Base-by-base conservation (phyloP, 2,113 vertebrate species). In the Recurvirostra avosetta region DNA sequence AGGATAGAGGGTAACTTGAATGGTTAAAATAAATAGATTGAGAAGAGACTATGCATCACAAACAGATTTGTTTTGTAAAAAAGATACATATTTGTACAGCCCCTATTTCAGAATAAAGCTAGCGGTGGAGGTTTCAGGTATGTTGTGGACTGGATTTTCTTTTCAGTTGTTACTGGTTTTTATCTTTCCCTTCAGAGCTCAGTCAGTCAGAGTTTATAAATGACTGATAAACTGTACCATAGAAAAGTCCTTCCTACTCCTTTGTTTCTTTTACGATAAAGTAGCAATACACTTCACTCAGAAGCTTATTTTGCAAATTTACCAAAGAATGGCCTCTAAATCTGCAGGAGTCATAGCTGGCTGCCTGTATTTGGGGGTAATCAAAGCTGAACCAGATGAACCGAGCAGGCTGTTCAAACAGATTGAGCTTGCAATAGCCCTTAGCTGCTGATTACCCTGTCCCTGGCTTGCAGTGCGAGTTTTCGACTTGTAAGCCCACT, bases 231-330 rank as follows among this genome's bases (percentile, higher is more conserved):
- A 74, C 65, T 36, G 4, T 72, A 56, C 13, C 25, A 21, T 14
- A 29, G 68, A 86, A 38, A 65, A 91, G 40, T 67, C 52, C 25
- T 65, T 58, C 63, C 34, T 84, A n/a, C 14, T 66, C 43, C 22
- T 86, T 89, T 92, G 80, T 73, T 91, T 88, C 74, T 96, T 88
- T 81, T 89, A 50, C 0, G 5, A 79, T 94, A 79, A 86, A 82
- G 72, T 61, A 90, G 76, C 83, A 93, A 22, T 79, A 19, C 56
- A 40, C 47, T 91, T 95, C 63, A 58, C 50, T 84, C 66, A 62
- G 79, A 87, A 88, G 74, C 45, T 95, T 91, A 47, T 82, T 95
- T 96, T 92, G 80, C 68, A 89, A 15, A 77, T 94, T 84, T 92
- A 76, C 62, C 27, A 27, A 67, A 74, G 76, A 91, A 84, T 43